Percentiles rank a stretch among this genome's conserved stretches.
phyloP scores from a whole-genome alignment of 2,113 vertebrate genomes.

The Australoheros scitulus region DNA sequence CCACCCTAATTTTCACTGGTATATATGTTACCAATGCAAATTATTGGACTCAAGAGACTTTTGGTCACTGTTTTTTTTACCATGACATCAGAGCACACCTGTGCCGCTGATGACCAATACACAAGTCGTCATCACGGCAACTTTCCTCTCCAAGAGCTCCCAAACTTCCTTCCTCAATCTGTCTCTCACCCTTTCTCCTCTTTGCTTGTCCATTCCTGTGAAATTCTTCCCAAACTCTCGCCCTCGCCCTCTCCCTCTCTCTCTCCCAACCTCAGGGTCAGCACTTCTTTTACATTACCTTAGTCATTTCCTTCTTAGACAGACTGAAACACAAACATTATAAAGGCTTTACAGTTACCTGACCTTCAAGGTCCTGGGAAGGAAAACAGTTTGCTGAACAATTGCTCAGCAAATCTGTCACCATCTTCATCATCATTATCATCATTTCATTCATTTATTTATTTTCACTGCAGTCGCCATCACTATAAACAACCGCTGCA shows the following conservation, averaged over 20 bases:
- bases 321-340: slow-evolving; percentile 65
- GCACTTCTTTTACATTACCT: slow-evolving; percentile 52
- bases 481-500: background rate
- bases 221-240: background rate
- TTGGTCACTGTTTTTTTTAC: background rate
- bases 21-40: background rate
- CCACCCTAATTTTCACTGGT: background rate
- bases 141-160: slow-evolving; percentile 68
- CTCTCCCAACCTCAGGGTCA: slow-evolving; percentile 58
- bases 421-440: slow-evolving; percentile 38
- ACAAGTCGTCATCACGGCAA: slow-evolving; percentile 52
- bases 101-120: slow-evolving; percentile 35
- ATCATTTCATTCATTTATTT: slow-evolving; percentile 3
- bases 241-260: slow-evolving; percentile 10
- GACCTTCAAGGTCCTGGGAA: slow-evolving; percentile 77
- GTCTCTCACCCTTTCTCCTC: slow-evolving; percentile 26
- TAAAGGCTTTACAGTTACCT: slow-evolving; percentile 54
- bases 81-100: slow-evolving; percentile 58
- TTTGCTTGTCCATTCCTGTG: slow-evolving; percentile 16
- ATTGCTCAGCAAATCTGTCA: slow-evolving; percentile 61
- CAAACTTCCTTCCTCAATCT: slow-evolving; percentile 68
- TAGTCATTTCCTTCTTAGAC: slow-evolving; percentile 74
- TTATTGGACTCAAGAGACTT: background rate
- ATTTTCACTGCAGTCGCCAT: slow-evolving; percentile 3
- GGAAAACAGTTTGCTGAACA: slow-evolving; percentile 36